Conservation (phyloP, 2,113 vertebrate species). For the Lepidothrix coronata region DNA sequence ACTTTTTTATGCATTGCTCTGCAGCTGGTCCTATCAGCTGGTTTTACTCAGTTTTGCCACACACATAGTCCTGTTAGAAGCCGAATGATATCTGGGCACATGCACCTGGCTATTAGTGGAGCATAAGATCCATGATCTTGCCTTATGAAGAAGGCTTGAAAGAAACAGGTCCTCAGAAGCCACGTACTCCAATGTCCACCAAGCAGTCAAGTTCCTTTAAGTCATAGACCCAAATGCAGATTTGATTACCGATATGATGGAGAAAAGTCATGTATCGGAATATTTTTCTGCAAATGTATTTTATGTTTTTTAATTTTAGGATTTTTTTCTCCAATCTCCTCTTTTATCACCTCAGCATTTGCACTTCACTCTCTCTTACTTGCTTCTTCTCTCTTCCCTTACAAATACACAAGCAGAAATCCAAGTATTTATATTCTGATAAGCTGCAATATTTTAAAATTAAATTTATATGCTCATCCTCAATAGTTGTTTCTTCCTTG, state of each 20-base stretch:
- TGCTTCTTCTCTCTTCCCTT: background rate
- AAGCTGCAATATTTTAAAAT: background rate
- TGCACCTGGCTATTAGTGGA: background rate
- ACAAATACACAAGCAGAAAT: background rate
- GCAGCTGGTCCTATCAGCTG: background rate
- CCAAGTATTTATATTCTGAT: background rate
- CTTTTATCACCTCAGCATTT: background rate
- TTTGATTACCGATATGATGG: background rate
- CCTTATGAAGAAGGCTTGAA: background rate
- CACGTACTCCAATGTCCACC: background rate
- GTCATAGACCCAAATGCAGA: background rate
- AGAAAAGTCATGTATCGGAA: background rate
- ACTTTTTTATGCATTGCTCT: background rate
- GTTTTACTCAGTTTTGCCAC: background rate
- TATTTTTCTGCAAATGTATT: background rate
- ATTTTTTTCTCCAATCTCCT: background rate
- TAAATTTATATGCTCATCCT: background rate
- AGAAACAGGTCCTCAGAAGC: background rate
- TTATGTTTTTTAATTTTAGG: background rate
- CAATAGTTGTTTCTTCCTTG: background rate
- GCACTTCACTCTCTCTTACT: background rate
- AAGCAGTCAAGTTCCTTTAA: background rate
- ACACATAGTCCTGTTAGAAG: background rate
- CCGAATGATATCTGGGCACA: background rate
- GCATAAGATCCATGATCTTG: background rate